phyloP scores from a whole-genome alignment of 92 coral and sea anemone genomes.

The Diadumene lineata region DNA sequence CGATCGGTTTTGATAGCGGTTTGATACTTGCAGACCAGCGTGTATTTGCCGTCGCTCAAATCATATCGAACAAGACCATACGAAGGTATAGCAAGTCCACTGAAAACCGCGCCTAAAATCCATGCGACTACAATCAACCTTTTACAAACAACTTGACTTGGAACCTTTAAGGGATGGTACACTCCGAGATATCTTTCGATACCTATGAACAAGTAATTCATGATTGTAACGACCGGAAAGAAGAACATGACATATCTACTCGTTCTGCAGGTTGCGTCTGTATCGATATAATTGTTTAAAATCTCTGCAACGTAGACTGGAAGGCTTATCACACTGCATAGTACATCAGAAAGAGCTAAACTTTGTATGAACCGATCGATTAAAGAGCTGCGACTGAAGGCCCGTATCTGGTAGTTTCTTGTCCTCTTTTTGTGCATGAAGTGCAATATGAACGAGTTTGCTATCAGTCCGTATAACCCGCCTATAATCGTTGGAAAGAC shows the following conservation, averaged over 20 bases:
- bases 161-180: slow-evolving; percentile 2
- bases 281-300: neutral
- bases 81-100: neutral
- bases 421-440: neutral
- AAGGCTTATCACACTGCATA: neutral
- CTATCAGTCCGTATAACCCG: neutral
- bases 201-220: slow-evolving; percentile 1
- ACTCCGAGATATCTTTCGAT: slow-evolving; percentile 6
- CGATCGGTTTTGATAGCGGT: neutral
- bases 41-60: neutral
- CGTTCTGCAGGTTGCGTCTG: neutral
- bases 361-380: slow-evolving; percentile 10
- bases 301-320: neutral
- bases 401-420: too few relatives aligned
- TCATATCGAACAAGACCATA: neutral
- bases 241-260: neutral
- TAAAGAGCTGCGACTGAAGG: too few relatives aligned
- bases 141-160: slow-evolving; percentile 4
- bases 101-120: neutral
- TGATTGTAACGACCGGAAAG: neutral
- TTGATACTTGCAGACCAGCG: neutral
- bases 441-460: neutral
- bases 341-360: slow-evolving; percentile 12
- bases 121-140: slow-evolving; percentile 14
- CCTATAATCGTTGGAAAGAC: neutral